Base-by-base conservation (phyloP, 2,797 vertebrate genomes). In the Sardinella longiceps region DNA sequence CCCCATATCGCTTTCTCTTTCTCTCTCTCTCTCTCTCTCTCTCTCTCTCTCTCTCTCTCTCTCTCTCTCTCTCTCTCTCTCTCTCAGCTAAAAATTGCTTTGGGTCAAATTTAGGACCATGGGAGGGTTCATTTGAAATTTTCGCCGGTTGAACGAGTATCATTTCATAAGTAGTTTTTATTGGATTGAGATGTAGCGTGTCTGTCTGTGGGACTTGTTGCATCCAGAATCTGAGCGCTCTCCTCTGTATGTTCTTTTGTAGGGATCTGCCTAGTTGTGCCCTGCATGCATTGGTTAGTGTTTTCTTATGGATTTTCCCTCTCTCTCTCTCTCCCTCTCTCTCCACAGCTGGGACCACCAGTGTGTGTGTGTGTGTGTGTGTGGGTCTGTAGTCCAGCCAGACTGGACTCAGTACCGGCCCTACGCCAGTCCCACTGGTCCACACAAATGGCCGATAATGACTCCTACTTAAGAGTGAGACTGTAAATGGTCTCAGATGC, bases 401-500 rank as follows among this genome's bases (percentile, higher is more conserved):
- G 89, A 91, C 91, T 93, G 91, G 91, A 92, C 90, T 90, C 90
- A 91, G 91, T 89, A 93, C 91, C 90, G 86, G 90, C 90, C 90
- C 92, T 93, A 92, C 93, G 91, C 92, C n/a, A n/a, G n/a, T 90
- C 86, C 25, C 25, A 84, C 91, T 88, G 93, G 91, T 93, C 90
- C 92, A 91, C 91, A 93, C 92, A 94, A 94, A 95, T 90, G 87
- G 93, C 91, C 89, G 92, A 90, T 94, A 95, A 95, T 94, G 93
- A 94, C 92, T 94, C 92, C 93, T 92, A 95, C 95, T 94, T 95
- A 93, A 93, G 88, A 94, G 92, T 89, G 90, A 91, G 93, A 93
- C 92, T 91, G 94, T 95, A 95, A 95, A 95, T 93, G 94, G 93
- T 95, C 90, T 95, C 93, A 95, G 92, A 94, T 93, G 92, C 93